Conservation (phyloP, 2,797 vertebrate genomes). For the Chelon labrosus region DNA sequence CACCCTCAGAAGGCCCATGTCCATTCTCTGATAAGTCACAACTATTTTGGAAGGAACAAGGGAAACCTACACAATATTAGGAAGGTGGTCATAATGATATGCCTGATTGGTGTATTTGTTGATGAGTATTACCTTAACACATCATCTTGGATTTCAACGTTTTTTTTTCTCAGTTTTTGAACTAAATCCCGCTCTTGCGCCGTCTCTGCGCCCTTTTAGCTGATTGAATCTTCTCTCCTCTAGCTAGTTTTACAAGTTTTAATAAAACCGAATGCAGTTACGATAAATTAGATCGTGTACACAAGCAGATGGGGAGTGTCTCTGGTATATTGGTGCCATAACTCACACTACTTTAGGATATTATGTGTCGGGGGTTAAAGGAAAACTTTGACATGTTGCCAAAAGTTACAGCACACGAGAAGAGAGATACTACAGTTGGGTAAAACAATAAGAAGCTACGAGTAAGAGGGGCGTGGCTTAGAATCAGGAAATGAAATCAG, state of each 20-base stretch:
- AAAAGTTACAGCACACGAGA: neutral
- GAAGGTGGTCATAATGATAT: no score
- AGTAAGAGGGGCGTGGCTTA: neutral
- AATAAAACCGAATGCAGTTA: neutral
- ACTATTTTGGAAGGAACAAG: no score
- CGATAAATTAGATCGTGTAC: neutral
- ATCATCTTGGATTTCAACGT: conserved; percentile 27
- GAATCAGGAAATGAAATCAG: neutral
- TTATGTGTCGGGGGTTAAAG: neutral
- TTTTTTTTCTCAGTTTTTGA: neutral
- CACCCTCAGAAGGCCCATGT: no score
- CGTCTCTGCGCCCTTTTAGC: neutral
- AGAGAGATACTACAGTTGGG: neutral
- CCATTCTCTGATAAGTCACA: no score
- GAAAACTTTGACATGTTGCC: neutral
- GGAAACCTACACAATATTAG: no score
- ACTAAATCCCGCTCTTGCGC: neutral
- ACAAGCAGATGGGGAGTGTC: neutral
- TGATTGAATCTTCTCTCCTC: neutral
- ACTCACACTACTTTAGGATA: neutral
- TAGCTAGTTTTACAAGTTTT: neutral
- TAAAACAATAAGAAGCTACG: neutral
- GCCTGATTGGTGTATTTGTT: neutral
- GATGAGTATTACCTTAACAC: conserved; percentile 20
- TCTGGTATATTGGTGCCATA: neutral